Conservation (phyloP, 2,888 invertebrate species). For the Creontiades dilutus region DNA sequence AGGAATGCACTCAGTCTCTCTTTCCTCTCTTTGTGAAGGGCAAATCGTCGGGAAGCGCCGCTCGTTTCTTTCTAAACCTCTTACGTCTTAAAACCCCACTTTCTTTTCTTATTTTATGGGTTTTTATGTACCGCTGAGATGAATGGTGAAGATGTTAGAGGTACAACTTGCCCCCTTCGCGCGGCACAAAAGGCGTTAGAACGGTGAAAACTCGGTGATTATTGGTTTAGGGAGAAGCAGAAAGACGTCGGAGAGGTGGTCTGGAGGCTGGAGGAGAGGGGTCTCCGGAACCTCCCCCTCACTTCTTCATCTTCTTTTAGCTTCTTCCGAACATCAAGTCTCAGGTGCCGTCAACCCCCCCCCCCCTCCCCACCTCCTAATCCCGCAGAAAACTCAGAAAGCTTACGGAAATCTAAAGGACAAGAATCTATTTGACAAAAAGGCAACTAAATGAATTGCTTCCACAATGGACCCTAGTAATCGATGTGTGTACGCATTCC, state of each 20-base stretch:
- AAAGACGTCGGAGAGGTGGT: constrained; percentile 16
- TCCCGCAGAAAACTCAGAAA: too few species aligned
- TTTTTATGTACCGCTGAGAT: constrained; percentile 36
- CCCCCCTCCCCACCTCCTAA: too few species aligned
- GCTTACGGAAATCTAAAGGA: too few species aligned
- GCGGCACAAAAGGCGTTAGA: constrained; percentile 24
- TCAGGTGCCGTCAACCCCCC: too few species aligned
- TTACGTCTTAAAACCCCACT: constrained; percentile 40
- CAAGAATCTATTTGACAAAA: too few species aligned
- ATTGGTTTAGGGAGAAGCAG: constrained; percentile 51
- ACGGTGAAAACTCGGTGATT: constrained; percentile 48
- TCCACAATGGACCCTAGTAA: too few species aligned
- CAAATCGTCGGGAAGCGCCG: constrained; percentile 63
- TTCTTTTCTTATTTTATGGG: constrained; percentile 29
- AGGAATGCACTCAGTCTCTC: constrained; percentile 3
- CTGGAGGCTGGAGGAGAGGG: not conserved
- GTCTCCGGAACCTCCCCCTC: not conserved
- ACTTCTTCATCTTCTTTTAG: constrained; percentile 1
- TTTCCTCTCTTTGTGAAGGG: constrained; percentile 50
- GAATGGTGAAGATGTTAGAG: constrained; percentile 49
- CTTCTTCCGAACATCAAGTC: too few species aligned
- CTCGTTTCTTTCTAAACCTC: constrained; percentile 50
- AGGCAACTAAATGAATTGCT: too few species aligned
- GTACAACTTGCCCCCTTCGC: constrained; percentile 33
- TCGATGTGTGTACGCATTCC: too few species aligned